Conservation (phyloP, 2,113 vertebrate genomes). For the Calonectris borealis region DNA sequence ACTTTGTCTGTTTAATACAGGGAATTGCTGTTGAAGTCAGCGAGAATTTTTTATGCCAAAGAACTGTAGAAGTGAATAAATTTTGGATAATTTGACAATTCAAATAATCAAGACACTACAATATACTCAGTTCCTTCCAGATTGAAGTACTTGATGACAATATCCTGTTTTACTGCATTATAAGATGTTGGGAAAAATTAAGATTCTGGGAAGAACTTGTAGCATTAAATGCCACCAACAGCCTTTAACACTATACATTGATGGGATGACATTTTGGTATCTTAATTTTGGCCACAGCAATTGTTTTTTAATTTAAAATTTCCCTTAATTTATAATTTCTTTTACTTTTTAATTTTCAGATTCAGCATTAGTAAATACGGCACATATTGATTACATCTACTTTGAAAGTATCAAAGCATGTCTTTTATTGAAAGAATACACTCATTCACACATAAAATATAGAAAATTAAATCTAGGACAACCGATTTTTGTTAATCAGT, state of each 20-base stretch:
- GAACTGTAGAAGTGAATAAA: background rate
- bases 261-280: background rate
- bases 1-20: background rate
- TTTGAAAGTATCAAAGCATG: background rate
- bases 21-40: slow-evolving; percentile 12
- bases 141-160: slow-evolving; percentile 4
- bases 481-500: background rate
- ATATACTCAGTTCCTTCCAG: background rate
- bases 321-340: background rate
- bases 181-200: background rate
- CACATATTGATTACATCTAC: background rate
- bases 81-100: slow-evolving; percentile 22
- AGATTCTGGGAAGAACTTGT: background rate
- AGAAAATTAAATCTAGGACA: background rate
- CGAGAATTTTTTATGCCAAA: background rate
- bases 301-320: background rate
- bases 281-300: background rate
- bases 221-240: background rate
- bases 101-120: background rate
- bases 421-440: background rate
- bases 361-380: background rate
- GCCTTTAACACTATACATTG: background rate
- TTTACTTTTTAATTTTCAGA: background rate
- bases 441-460: background rate
- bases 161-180: slow-evolving; percentile 2